A percentile compares a stretch with the other conserved stretches of the same genome.
phyloP scores from a whole-genome alignment of 2,888 invertebrate genomes.

The Fabriciana adippe region DNA sequence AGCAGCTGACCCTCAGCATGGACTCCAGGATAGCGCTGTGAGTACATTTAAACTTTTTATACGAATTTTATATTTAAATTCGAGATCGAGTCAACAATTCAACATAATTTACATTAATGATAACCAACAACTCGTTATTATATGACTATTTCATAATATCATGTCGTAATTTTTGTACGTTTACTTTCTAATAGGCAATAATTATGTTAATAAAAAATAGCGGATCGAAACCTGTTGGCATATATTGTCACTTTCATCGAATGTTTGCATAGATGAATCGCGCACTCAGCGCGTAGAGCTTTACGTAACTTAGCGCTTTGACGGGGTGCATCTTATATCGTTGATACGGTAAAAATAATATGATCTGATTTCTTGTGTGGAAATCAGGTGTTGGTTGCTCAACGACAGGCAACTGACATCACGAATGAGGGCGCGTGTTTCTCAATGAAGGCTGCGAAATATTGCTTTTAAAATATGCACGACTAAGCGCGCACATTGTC shows the following conservation, averaged over 20 bases:
- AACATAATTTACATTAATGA: constrained; percentile 22
- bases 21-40: constrained; percentile 71
- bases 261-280: constrained; percentile 55
- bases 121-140: constrained; percentile 29
- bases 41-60: constrained; percentile 51
- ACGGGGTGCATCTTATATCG: constrained; percentile 46
- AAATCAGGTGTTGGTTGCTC: constrained; percentile 77
- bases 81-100: neutral
- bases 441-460: constrained; percentile 79
- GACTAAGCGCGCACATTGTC: constrained; percentile 68
- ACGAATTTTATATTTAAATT: neutral
- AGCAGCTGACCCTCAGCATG: constrained; percentile 53
- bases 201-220: constrained; percentile 48
- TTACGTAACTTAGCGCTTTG: constrained; percentile 49
- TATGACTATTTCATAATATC: constrained; percentile 39
- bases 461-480: constrained; percentile 78
- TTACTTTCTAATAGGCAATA: constrained; percentile 67
- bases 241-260: constrained; percentile 60
- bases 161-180: constrained; percentile 47
- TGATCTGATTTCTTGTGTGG: constrained; percentile 71
- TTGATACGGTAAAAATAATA: constrained; percentile 58
- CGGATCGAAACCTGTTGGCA: constrained; percentile 52
- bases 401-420: constrained; percentile 70
- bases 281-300: constrained; percentile 42
- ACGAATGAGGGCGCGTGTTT: constrained; percentile 78